These are phyloP conservation scores for Stenurella melanura DNA, from an alignment of 2,888 invertebrate genomes.

Conservation along the genomic window DNA sequence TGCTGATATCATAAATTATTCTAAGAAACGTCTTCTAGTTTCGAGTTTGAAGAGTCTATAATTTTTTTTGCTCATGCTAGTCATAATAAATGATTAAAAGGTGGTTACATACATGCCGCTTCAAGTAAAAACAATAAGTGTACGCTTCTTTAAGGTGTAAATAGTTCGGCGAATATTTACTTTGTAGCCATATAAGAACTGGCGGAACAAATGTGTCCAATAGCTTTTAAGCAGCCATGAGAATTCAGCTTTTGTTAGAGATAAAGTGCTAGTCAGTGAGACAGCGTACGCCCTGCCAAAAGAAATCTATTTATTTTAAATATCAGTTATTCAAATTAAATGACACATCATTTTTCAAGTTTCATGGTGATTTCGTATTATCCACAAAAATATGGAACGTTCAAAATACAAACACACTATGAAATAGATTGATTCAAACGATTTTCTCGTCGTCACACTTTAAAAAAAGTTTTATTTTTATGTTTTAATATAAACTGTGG, in stretches of 20 bases:
- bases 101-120: conserved; percentile 49
- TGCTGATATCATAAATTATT: conserved; percentile 18
- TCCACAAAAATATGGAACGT: conserved; percentile 54
- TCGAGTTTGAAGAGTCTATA: conserved; percentile 40
- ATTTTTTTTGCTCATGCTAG: conserved; percentile 26
- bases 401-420: conserved; percentile 54
- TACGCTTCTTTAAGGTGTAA: conserved; percentile 49
- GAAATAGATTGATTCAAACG: conserved; percentile 53
- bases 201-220: conserved; percentile 68
- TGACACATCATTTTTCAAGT: conserved; percentile 62
- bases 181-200: conserved; percentile 63
- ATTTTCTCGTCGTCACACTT: conserved; percentile 46
- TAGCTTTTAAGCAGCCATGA: conserved; percentile 71
- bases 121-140: conserved; percentile 54
- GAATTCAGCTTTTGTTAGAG: conserved; percentile 67
- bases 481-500: conserved; percentile 38
- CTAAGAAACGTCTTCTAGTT: conserved; percentile 36
- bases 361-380: conserved; percentile 55
- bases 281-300: conserved; percentile 51
- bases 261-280: conserved; percentile 52
- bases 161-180: conserved; percentile 63
- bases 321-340: conserved; percentile 64
- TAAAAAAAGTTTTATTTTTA: conserved; percentile 29
- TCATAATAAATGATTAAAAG: conserved; percentile 49
- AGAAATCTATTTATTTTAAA: conserved; percentile 62